A percentile compares a stretch with the other conserved stretches of the same genome.
phyloP scores from a whole-genome alignment of 1,140 invertebrate species.

The Trichoplusia ni region DNA sequence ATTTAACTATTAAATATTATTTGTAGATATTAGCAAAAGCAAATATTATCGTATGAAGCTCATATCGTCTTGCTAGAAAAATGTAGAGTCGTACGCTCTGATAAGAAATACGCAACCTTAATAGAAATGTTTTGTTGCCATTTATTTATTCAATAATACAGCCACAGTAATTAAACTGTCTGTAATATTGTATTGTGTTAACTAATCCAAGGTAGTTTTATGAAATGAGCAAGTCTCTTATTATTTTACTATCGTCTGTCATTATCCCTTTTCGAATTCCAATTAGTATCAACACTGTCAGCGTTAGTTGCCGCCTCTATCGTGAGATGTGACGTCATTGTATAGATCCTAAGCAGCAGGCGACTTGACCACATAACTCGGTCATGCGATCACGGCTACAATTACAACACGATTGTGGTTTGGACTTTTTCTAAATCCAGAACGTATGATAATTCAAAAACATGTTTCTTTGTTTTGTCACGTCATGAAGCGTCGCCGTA shows the following conservation, averaged over 20 bases:
- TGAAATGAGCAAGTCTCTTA: background rate
- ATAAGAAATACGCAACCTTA: too few species aligned
- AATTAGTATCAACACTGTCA: conserved; percentile 32
- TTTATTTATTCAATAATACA: background rate
- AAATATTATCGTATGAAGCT: too few species aligned
- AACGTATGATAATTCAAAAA: conserved; percentile 24
- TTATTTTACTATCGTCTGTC: background rate
- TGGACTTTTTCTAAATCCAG: conserved; percentile 23
- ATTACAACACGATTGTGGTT: conserved; percentile 7
- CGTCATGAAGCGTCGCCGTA: conserved; percentile 41
- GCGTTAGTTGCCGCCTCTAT: too few species aligned
- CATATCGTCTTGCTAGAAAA: too few species aligned
- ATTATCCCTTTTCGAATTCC: conserved; percentile 30
- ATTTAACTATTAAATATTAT: too few species aligned
- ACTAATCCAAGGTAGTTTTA: background rate
- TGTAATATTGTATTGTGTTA: too few species aligned
- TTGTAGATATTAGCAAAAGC: too few species aligned
- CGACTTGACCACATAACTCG: conserved; percentile 24
- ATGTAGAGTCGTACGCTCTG: too few species aligned
- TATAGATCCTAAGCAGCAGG: conserved; percentile 16
- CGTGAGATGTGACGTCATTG: conserved; percentile 31
- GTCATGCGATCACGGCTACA: conserved; percentile 25
- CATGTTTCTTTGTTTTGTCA: conserved; percentile 28
- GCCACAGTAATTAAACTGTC: too few species aligned
- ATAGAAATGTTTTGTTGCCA: too few species aligned